Base-by-base conservation (phyloP, 1,140 invertebrate species). In the Magallana gigas region DNA sequence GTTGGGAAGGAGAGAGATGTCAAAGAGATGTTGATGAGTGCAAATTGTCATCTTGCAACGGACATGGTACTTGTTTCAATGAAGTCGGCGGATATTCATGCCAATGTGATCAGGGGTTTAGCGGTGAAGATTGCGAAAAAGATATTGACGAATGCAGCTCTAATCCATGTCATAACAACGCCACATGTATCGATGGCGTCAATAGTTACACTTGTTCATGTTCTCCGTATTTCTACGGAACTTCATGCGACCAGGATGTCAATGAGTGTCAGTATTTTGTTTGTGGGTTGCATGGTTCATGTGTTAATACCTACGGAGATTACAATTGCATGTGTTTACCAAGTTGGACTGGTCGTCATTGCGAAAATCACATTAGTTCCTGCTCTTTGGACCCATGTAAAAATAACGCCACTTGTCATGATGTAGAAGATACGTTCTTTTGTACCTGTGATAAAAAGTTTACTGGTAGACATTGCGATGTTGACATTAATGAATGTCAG, bases 1-100 rank as follows among this genome's bases (percentile, higher is more conserved):
- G 86, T 48, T 90, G 57, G 23, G 85, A 6, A 9, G 90, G 90
- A 14, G 9, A 80, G 12, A 62, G 18, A 12, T 90, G 89, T 60
- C 57, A 83, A 18, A 62, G 8, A 56, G 81, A 90, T 58, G 85
- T 84, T 56, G 18, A 90, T 59, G 89, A 90, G 68, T 90, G 89
- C 68, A 36, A 83, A 56, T 23, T 84, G 12, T 8, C 59, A 36
- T 16, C 23, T 14, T 90, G 89, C 57, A 18, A 59, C 6, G n/a
- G 58, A 29, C 23, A 62, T 16, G 56, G 91, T 8, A 96, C 56
- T n/a, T 84, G 83, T 23, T 8, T 16, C 16, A 84, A 84, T 84
- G 29, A 7, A 9, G 58, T 18, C 7, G 83, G 83, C 8, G 58
- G 83, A 60, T 84, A 23, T 8, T 29, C 23, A 6, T 84, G 83